Base-by-base conservation (phyloP, 2,888 invertebrate species). In the Tinea pellionella region DNA sequence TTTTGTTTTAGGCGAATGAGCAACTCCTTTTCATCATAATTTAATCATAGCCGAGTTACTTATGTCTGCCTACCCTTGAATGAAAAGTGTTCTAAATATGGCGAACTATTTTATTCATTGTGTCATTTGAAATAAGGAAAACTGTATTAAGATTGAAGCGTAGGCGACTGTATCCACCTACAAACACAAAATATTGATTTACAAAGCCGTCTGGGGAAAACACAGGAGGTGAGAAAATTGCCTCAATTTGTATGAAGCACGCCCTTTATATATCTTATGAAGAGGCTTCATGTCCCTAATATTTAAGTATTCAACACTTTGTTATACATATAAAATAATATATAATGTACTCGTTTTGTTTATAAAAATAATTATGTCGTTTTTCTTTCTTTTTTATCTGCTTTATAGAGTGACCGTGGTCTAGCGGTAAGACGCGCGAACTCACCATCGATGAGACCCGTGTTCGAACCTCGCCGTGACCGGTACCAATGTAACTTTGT, bases 181-280 rank as follows among this genome's bases (percentile, higher is more conserved):
- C 47, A 47, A 47, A 47, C 47, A 47, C 19, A 29, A 18, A 57
- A 32, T 57, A 57, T 57, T 57, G 57, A 57, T 57, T 32, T 53
- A 19, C 30, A 57, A 32, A 32, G 29, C 55, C 32, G 24, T 19
- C 16, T 32, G 57, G 67, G 70, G 73, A 64, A 65, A 65, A 63
- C 66, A 73, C 69, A 71, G 72, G 68, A 78, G 78, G 80, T 77
- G 74, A 63, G 64, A 61, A 58, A 68, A 84, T 83, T 84, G 77
- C 72, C 79, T 64, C 78, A 83, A 84, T 83, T 80, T 80, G 75
- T 64, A n/a, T 53, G 32, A 57, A 65, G 68, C 82, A 84, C 82
- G 83, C 66, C 61, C 65, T 42, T 15, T 16, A 16, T 47, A 19
- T 42, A 37, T 59, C 41, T 59, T 55, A 55, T 55, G 55, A 24